Percentiles rank a stretch among this genome's conserved stretches.
Evolutionary conservation across 2,888 invertebrate species (phyloP).

Genomic region (Napeogenes inachia): DNA sequence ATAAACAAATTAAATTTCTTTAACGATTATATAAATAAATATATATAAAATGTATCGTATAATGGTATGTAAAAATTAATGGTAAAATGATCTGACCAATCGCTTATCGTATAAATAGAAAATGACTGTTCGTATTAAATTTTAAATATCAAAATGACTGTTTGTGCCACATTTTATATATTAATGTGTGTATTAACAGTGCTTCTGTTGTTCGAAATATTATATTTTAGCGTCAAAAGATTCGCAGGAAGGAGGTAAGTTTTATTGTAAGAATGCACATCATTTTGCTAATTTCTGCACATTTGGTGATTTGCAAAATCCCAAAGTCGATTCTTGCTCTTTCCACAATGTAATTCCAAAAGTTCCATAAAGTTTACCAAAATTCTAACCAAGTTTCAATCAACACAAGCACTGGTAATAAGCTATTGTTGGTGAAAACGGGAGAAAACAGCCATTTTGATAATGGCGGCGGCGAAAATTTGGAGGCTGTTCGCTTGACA

Average conservation of each 20-base stretch:
- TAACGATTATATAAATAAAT: neutral
- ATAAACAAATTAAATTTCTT: too few relatives aligned
- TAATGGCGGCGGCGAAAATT: conserved; percentile 76
- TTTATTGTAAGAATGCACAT: neutral
- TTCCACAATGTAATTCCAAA: neutral
- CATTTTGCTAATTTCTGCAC: neutral
- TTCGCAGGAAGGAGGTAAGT: conserved; percentile 13
- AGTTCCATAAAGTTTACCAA: neutral
- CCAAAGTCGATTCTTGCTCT: neutral
- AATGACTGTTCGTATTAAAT: conserved; percentile 12
- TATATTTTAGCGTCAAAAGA: neutral
- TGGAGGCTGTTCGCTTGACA: conserved; percentile 77
- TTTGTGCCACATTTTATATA: neutral
- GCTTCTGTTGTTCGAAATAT: conserved; percentile 15
- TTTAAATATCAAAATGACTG: conserved; percentile 3
- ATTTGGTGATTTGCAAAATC: neutral
- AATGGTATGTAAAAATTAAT: too few relatives aligned
- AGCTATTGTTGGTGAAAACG: conserved; percentile 22
- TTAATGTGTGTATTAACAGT: conserved; percentile 6
- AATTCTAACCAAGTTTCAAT: conserved; percentile 20
- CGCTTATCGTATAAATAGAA: conserved; percentile 9
- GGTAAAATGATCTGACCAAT: conserved; percentile 28
- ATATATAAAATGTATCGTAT: too few relatives aligned
- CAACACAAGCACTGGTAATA: conserved; percentile 27
- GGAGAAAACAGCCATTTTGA: conserved; percentile 60